A percentile compares a stretch with the other conserved stretches of the same genome.
Evolutionary conservation across 2,113 vertebrate species (phyloP).

Genomic region (Upupa epops): DNA sequence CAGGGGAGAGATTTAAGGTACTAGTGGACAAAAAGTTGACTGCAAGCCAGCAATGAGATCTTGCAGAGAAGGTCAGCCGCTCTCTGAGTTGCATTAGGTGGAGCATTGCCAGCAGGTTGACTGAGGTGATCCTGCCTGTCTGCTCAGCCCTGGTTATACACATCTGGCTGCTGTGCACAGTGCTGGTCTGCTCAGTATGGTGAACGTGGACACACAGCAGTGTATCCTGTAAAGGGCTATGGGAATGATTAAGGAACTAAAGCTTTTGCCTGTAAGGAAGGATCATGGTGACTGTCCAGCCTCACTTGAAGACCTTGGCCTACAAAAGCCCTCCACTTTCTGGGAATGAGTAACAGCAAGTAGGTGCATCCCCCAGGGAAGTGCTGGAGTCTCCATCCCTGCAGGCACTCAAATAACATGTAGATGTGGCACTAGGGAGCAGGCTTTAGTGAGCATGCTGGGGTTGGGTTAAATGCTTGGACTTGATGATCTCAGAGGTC

Average conservation of each 20-base stretch:
- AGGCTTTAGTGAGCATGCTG: no score
- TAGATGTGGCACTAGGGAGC: no score
- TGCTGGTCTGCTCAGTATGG: neutral
- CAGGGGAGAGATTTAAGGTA: neutral
- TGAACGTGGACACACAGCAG: neutral
- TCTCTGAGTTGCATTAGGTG: neutral
- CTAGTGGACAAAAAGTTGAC: neutral
- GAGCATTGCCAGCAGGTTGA: neutral
- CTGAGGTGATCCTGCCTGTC: neutral
- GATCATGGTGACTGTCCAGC: fast-evolving
- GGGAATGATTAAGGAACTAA: neutral
- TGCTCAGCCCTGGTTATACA: neutral
- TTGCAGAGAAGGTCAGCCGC: neutral
- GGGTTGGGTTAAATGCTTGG: no score
- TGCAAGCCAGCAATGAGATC: neutral
- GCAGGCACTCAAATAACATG: no score
- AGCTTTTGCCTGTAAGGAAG: neutral
- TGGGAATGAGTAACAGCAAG: no score
- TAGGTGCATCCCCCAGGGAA: no score
- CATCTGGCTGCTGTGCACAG: no score
- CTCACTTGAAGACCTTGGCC: neutral
- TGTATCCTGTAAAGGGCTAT: fast-evolving
- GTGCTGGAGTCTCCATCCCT: no score
- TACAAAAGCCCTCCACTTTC: no score
- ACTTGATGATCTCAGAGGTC: no score